A percentile compares a stretch with the other conserved stretches of the same genome.
Conservation (phyloP, 2,888 invertebrate genomes). For the Scotopteryx bipunctaria region DNA sequence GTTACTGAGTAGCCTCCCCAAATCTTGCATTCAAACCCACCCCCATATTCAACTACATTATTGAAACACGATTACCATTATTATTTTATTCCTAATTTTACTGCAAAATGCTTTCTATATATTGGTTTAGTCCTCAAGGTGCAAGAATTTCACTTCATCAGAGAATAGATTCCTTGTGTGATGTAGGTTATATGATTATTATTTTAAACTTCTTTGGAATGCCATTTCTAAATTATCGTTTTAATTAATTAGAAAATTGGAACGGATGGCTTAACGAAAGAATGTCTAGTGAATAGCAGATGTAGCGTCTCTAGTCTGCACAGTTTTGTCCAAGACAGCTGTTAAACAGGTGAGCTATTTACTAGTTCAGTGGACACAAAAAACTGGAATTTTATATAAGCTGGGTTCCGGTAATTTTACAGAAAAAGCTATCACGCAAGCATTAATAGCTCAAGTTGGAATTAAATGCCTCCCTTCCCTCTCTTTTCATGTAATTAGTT, state of each 20-base stretch:
- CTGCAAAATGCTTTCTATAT: too few relatives aligned
- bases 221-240: slow-evolving; percentile 14
- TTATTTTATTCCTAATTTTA: neutral
- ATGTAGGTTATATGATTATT: too few relatives aligned
- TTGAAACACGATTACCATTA: neutral
- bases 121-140: too few relatives aligned
- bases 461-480: slow-evolving; percentile 2
- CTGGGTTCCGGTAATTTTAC: slow-evolving; percentile 25
- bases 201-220: neutral
- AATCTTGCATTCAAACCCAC: slow-evolving; percentile 22
- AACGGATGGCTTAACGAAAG: slow-evolving; percentile 13
- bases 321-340: slow-evolving; percentile 26
- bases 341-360: slow-evolving; percentile 28
- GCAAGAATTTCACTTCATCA: too few relatives aligned
- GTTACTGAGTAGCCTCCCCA: slow-evolving; percentile 46
- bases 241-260: slow-evolving; percentile 26
- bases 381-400: slow-evolving; percentile 25
- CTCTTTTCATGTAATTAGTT: neutral
- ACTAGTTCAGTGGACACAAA: slow-evolving; percentile 24
- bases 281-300: slow-evolving; percentile 24
- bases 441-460: slow-evolving; percentile 1
- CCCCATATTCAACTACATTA: too few relatives aligned
- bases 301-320: slow-evolving; percentile 25
- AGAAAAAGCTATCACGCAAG: slow-evolving; percentile 16
- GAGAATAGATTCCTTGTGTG: too few relatives aligned